Evolutionary conservation across 2,888 invertebrate genomes (phyloP).

Genomic region (Quadroppia sp.): DNA sequence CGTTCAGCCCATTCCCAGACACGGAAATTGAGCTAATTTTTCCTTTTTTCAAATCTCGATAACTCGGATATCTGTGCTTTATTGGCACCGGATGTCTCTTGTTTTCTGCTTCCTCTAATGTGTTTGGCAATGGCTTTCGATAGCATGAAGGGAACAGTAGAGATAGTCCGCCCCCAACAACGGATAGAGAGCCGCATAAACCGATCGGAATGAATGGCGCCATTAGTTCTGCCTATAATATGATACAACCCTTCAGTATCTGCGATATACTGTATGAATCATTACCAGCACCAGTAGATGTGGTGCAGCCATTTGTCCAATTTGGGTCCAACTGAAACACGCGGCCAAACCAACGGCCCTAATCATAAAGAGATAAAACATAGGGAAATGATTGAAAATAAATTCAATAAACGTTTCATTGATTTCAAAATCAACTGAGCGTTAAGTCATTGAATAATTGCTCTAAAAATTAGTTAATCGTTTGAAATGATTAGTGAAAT

Average conservation of each 20-base stretch:
- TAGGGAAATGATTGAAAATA: too few species aligned
- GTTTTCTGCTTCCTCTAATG: slow-evolving; percentile 45
- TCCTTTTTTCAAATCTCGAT: slow-evolving; percentile 33
- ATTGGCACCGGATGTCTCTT: slow-evolving; percentile 18
- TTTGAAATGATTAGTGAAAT: neutral
- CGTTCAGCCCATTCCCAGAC: slow-evolving; percentile 1
- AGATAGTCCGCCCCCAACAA: slow-evolving; percentile 45
- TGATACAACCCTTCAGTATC: neutral
- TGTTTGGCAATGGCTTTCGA: slow-evolving; percentile 46
- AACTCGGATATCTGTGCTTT: slow-evolving; percentile 42
- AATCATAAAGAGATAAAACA: neutral
- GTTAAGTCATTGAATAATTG: neutral
- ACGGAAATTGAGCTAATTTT: slow-evolving; percentile 8
- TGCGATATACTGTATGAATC: neutral
- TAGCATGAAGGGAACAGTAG: slow-evolving; percentile 44
- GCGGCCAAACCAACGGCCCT: slow-evolving; percentile 47
- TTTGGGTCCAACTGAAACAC: slow-evolving; percentile 45
- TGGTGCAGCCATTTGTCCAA: slow-evolving; percentile 44
- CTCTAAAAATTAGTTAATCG: neutral
- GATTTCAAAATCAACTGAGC: neutral
- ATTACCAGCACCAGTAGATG: slow-evolving; percentile 46
- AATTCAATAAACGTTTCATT: neutral
- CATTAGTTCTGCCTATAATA: slow-evolving; percentile 41
- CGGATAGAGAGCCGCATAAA: slow-evolving; percentile 44
- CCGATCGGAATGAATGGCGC: slow-evolving; percentile 44